Base-by-base conservation (phyloP, 2,113 vertebrate genomes). In the Osmerus eperlanus region DNA sequence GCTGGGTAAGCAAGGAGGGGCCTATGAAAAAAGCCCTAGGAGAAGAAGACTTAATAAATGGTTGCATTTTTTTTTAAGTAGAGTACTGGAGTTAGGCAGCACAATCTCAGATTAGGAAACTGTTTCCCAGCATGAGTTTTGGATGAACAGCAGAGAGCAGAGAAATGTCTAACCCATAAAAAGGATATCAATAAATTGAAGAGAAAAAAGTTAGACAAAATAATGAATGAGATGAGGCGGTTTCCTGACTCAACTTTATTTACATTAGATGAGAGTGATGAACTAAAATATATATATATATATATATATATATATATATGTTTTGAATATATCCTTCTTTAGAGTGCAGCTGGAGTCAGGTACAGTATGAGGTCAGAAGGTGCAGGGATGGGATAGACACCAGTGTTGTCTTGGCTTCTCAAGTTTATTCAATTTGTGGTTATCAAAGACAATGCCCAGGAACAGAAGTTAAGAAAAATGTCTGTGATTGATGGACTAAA, bases 391-490 rank as follows among this genome's bases (percentile, higher is more conserved):
- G 56, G 67, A 18, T 41, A 19, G 21, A 12, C 8, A 51, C 32
- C 14, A 21, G 64, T 21, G 19, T 11, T 19, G 32, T 19, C 78
- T 88, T 86, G 81, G 89, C 91, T 93, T 94, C 86, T 92, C 86
- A 88, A 87, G 83, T 86, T 93, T 92, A 92, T 90, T 91, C 82
- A 84, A 91, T 91, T 80, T 79, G 94, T 95, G 93, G 92, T 94
- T 94, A 94, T 94, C 92, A 95, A 96, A 96, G 92, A 93, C 91
- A 94, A 94, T 86, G 90, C 94, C 91, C 93, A 90, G 87, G 91
- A 95, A 95, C 91, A 92, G 78, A 89, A 89, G 85, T 84, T 94
- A 94, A 88, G 91, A 68, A 93, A 91, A 82, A 92, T 85, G 83
- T 84, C 83, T 92, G 92, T 85, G 92, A 91, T 86, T 83, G 83